phyloP scores from a whole-genome alignment of 2,888 invertebrate genomes.

The Leptinotarsa rubiginosa region DNA sequence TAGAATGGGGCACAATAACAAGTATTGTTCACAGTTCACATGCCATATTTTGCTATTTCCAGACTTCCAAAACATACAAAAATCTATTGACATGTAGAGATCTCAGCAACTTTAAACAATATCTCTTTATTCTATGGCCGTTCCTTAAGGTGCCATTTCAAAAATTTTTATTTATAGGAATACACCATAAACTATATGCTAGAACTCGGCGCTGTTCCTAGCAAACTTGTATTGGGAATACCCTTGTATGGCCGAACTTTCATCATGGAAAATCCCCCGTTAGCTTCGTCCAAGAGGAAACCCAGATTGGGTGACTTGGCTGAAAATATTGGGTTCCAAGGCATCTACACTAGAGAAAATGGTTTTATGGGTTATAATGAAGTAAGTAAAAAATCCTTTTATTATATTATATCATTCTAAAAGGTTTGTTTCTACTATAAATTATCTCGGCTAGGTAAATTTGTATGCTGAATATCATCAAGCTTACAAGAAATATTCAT shows the following conservation, averaged over 20 bases:
- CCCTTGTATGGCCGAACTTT: conserved; percentile 89
- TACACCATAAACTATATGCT: conserved; percentile 82
- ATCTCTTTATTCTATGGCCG: too few relatives aligned
- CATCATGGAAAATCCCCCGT: conserved; percentile 66
- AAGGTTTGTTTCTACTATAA: neutral
- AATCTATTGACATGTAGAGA: too few relatives aligned
- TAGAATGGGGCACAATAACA: too few relatives aligned
- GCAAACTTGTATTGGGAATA: conserved; percentile 84
- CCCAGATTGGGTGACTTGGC: conserved; percentile 70
- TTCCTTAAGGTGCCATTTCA: too few relatives aligned
- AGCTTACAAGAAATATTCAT: too few relatives aligned
- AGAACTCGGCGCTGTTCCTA: conserved; percentile 77
- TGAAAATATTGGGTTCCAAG: conserved; percentile 76
- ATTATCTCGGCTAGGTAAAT: too few relatives aligned
- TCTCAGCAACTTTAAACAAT: too few relatives aligned
- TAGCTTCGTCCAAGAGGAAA: conserved; percentile 53
- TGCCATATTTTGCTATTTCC: too few relatives aligned
- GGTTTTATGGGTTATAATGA: conserved; percentile 93
- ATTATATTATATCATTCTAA: neutral
- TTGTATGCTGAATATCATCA: too few relatives aligned
- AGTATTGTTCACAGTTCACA: too few relatives aligned
- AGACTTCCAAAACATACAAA: too few relatives aligned
- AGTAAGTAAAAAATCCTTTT: conserved; percentile 64
- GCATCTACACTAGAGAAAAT: conserved; percentile 81
- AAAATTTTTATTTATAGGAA: conserved; percentile 68